Evolutionary conservation across 1,140 invertebrate species (phyloP).

Genomic region (Ephestia elutella): DNA sequence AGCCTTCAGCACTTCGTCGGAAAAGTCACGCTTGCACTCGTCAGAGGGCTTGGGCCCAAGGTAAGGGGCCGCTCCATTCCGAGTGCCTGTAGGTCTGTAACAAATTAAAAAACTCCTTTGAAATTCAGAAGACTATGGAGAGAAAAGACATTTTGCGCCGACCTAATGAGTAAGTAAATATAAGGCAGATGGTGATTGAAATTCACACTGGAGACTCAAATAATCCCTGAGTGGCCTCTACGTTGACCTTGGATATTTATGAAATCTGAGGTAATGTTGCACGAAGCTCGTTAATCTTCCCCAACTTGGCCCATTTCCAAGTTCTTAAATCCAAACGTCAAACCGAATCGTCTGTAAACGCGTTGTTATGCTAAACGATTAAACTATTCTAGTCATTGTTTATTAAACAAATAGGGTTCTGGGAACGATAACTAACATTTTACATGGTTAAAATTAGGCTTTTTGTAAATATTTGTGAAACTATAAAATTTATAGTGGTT

Average conservation of each 20-base stretch:
- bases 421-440: slow-evolving; percentile 11
- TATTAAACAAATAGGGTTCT: slow-evolving; percentile 14
- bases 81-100: slow-evolving; percentile 89
- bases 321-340: slow-evolving; percentile 44
- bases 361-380: slow-evolving; percentile 26
- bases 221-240: slow-evolving; percentile 24
- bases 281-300: slow-evolving; percentile 58
- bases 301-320: slow-evolving; percentile 57
- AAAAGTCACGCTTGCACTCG: slow-evolving; percentile 93
- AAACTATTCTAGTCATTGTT: slow-evolving; percentile 12
- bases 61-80: slow-evolving; percentile 91
- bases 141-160: no score
- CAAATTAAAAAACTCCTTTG: slow-evolving; percentile 12
- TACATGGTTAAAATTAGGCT: slow-evolving; percentile 20
- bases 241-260: slow-evolving; percentile 60
- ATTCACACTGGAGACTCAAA: slow-evolving; percentile 17
- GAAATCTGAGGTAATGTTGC: slow-evolving; percentile 65
- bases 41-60: slow-evolving; percentile 93
- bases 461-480: not conserved
- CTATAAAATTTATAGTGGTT: not conserved
- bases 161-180: no score
- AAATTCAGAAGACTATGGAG: no score
- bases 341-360: slow-evolving; percentile 49
- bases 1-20: slow-evolving; percentile 91
- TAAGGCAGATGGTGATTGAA: no score